phyloP scores from a whole-genome alignment of 2,888 invertebrate genomes.

The Drosophila paranaensis region DNA sequence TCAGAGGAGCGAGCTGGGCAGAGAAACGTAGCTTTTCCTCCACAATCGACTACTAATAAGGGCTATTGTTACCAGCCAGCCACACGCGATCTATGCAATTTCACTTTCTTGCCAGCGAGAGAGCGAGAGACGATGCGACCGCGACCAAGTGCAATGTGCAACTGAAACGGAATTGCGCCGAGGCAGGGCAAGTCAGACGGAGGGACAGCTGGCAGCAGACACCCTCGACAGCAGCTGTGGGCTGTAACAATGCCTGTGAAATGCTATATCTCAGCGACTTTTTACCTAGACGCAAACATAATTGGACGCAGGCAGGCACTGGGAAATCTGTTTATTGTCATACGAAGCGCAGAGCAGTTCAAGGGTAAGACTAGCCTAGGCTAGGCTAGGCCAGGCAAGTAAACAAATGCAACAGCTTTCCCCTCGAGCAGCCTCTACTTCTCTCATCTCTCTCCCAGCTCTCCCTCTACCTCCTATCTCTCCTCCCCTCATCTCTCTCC shows the following conservation, averaged over 20 bases:
- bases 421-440: background rate
- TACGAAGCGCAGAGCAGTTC: constrained; percentile 43
- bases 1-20: background rate
- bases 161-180: constrained; percentile 56
- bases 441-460: no score
- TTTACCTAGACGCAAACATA: constrained; percentile 68
- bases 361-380: constrained; percentile 57
- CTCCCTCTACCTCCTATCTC: no score
- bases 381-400: constrained; percentile 2
- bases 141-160: constrained; percentile 71
- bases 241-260: constrained; percentile 44
- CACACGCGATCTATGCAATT: constrained; percentile 68
- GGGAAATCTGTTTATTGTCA: constrained; percentile 72
- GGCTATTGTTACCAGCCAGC: constrained; percentile 56
- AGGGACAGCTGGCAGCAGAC: constrained; percentile 4
- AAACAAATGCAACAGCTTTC: constrained; percentile 33
- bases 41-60: constrained; percentile 49
- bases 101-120: constrained; percentile 62
- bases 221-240: constrained; percentile 48
- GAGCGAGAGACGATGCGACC: constrained; percentile 46
- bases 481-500: no score
- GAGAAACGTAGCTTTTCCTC: constrained; percentile 16
- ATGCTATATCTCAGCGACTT: constrained; percentile 35
- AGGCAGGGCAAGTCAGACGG: constrained; percentile 12
- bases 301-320: constrained; percentile 52